Conservation (phyloP, 2,113 vertebrate genomes). For the Rallus limicola region DNA sequence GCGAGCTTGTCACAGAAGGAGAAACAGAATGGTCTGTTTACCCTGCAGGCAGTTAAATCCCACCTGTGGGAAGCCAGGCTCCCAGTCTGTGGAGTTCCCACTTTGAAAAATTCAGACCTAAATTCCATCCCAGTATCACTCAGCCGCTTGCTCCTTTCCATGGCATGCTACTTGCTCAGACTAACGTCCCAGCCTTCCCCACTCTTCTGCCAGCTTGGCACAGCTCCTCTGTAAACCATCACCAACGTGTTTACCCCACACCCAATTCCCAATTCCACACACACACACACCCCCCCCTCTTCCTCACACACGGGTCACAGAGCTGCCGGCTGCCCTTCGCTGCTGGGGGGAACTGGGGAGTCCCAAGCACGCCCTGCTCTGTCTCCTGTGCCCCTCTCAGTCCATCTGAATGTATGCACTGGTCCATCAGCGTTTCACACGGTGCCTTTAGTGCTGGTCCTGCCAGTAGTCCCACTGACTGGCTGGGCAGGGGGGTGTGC, state of each 20-base stretch:
- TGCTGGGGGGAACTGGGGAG: neutral
- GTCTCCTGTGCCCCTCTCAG: neutral
- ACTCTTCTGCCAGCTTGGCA: neutral
- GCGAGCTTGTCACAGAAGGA: conserved; percentile 84
- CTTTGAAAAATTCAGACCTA: conserved; percentile 35
- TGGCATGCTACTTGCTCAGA: conserved; percentile 57
- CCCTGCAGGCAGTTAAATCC: conserved; percentile 63
- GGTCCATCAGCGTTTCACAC: conserved; percentile 28
- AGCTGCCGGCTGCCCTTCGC: neutral
- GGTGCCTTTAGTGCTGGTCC: conserved; percentile 65
- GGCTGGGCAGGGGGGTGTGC: neutral
- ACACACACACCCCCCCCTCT: too few relatives aligned
- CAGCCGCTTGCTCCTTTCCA: conserved; percentile 48
- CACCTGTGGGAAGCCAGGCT: conserved; percentile 41
- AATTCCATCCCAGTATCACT: conserved; percentile 32
- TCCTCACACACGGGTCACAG: neutral
- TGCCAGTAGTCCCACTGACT: neutral
- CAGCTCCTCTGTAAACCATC: neutral
- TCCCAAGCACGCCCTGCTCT: neutral
- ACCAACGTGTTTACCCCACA: neutral
- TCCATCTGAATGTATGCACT: neutral
- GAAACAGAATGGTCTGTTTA: conserved; percentile 72
- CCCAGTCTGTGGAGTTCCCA: conserved; percentile 42
- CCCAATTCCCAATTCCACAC: neutral
- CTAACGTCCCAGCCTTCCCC: neutral